Evolutionary conservation across 2,888 invertebrate genomes (phyloP).

Genomic region (Latrodectus hesperus): DNA sequence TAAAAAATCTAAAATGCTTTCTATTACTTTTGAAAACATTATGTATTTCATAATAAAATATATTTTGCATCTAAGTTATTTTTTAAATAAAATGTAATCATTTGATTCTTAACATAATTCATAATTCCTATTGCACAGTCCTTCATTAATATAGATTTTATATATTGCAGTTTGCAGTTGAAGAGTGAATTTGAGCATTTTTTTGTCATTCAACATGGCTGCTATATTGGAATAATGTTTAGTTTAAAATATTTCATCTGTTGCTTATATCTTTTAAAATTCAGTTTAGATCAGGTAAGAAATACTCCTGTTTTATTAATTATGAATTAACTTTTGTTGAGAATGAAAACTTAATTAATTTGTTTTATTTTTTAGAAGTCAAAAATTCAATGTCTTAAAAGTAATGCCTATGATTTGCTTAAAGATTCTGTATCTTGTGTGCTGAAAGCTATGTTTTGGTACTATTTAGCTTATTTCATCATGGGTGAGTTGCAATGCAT

Average conservation of each 20-base stretch:
- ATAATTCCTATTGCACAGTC: too few relatives aligned
- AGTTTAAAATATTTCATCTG: conserved; percentile 64
- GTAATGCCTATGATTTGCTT: conserved; percentile 19
- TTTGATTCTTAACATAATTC: too few relatives aligned
- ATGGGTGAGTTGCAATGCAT: conserved; percentile 30
- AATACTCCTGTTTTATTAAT: background rate
- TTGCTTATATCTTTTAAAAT: conserved; percentile 40
- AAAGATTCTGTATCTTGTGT: conserved; percentile 53
- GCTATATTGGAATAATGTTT: conserved; percentile 54
- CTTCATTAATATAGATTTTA: background rate
- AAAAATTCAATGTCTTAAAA: conserved; percentile 16
- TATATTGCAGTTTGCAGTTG: conserved; percentile 22
- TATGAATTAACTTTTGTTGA: background rate
- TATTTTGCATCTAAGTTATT: too few relatives aligned
- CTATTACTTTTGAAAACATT: too few relatives aligned
- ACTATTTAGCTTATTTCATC: conserved; percentile 44
- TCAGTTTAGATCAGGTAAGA: conserved; percentile 44
- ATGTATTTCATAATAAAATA: too few relatives aligned
- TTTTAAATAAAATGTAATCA: too few relatives aligned
- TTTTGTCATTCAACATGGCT: conserved; percentile 56
- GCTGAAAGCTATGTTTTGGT: conserved; percentile 53
- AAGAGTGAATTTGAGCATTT: conserved; percentile 42
- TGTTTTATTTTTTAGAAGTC: conserved; percentile 30
- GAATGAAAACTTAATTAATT: background rate
- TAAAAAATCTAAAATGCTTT: too few relatives aligned